Percentiles rank a stretch among this genome's conserved stretches.
These are phyloP conservation scores for Steinernema carpocapsae DNA, from an alignment of 2,888 invertebrate genomes.

Conservation along the genomic window DNA sequence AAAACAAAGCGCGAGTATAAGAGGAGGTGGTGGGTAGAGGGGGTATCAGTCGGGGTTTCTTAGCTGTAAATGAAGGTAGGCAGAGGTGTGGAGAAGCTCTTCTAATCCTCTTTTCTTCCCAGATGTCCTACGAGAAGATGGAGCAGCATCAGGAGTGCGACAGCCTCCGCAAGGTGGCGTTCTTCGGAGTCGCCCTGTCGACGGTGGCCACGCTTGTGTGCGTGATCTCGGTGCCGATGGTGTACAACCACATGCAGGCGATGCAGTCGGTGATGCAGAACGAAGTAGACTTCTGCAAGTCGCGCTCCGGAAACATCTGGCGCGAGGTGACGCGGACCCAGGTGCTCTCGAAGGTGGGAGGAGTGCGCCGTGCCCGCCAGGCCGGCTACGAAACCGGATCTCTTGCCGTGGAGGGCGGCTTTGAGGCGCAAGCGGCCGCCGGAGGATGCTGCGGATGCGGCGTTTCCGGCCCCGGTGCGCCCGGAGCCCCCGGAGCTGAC, in stretches of 20 bases:
- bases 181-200: conserved; percentile 56
- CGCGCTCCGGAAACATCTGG: conserved; percentile 59
- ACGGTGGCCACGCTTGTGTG: conserved; percentile 57
- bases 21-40: not conserved
- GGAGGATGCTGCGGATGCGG: conserved; percentile 58
- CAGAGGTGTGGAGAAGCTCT: not conserved
- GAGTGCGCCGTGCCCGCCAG: conserved; percentile 53
- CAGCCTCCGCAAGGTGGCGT: conserved; percentile 53
- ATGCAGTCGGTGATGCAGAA: conserved; percentile 40
- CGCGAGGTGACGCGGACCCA: conserved; percentile 58
- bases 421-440: conserved; percentile 37
- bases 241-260: conserved; percentile 55
- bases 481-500: conserved; percentile 60
- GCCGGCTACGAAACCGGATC: conserved; percentile 50
- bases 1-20: conserved; percentile 29
- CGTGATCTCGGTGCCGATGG: conserved; percentile 57
- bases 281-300: conserved; percentile 57
- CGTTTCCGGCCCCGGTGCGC: conserved; percentile 45
- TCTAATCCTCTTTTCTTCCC: not conserved
- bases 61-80: conserved; percentile 5
- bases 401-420: conserved; percentile 48
- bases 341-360: conserved; percentile 57
- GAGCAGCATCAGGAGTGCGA: conserved; percentile 54
- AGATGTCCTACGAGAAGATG: conserved; percentile 48
- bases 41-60: conserved; percentile 13